These are phyloP conservation scores for Diachasmimorpha longicaudata DNA, from an alignment of 1,140 invertebrate genomes.

Conservation along the genomic window DNA sequence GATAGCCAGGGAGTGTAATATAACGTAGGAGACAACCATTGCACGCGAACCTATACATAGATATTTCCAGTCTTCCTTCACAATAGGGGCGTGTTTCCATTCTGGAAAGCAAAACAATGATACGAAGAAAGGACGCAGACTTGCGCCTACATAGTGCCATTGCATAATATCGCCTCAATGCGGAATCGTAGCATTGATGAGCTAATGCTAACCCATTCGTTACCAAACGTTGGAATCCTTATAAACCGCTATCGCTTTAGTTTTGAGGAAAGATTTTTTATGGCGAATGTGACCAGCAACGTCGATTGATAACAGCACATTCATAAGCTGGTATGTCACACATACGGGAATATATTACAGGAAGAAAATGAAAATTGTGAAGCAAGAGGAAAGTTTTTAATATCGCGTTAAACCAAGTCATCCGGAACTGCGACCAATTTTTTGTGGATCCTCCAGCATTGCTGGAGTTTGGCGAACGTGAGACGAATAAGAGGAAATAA, in stretches of 20 bases:
- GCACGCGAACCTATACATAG: slow-evolving; percentile 6
- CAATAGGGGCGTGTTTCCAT: slow-evolving; percentile 15
- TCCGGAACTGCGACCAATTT: too few species aligned
- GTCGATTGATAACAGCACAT: background rate
- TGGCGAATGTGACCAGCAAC: too few species aligned
- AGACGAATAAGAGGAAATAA: too few species aligned
- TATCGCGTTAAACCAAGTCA: background rate
- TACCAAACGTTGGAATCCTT: background rate
- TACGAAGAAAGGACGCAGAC: background rate
- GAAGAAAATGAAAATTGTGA: background rate
- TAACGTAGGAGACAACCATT: background rate
- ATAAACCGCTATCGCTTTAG: background rate
- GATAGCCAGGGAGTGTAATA: background rate
- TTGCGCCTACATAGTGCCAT: background rate
- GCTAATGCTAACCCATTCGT: background rate
- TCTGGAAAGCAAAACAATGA: background rate
- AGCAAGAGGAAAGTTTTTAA: background rate
- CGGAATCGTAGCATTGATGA: background rate
- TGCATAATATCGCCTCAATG: background rate
- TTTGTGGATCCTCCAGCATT: too few species aligned
- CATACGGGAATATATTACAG: background rate
- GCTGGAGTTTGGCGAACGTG: too few species aligned
- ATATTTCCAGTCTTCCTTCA: slow-evolving; percentile 3
- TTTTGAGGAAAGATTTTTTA: too few species aligned
- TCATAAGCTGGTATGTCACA: background rate